Evolutionary conservation across 2,797 vertebrate species (phyloP), one percentile per base, ranked within the genome.

Genomic region (Poeciliopsis gracilis): DNA sequence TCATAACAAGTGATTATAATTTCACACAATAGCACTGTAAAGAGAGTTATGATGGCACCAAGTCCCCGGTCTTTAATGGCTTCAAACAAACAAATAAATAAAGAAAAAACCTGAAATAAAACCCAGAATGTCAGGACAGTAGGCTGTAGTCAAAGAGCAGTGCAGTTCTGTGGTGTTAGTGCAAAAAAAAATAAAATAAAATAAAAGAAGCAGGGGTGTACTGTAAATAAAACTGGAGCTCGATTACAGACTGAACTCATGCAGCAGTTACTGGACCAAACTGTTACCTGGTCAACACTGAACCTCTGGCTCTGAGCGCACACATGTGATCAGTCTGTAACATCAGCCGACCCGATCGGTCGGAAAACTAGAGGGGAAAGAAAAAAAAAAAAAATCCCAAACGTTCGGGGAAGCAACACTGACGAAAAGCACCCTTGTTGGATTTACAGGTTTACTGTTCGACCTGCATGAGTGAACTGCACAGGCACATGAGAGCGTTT

Each of bases 11-110:
- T 96, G 96, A 96, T 96, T 95, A 93, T 95, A 95, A 91, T 94
- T 95, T 95, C 96, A 97, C 96, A 97, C 93, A 96, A 96, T 95
- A 97, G 96, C 95, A 97, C 96, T 97, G 95, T 94, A 96, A 53
- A 96, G 92, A 95, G 92, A 95, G 95, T 91, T 88, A 95, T 95
- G 95, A 96, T 95, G 96, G 96, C 95, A 97, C 95, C 90, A 90
- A 95, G 95, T 96, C 96, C 95, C 96, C 96, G 95, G 92, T 96
- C 95, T 94, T 95, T 93, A 96, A 94, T 96, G 96, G 95, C 95
- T 96, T 95, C 92, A 94, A 95, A 95, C 91, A 89, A 78, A 90
- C 87, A 73, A 92, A 91, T 87, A 90, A 92, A 93, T 90, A 91
- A 89, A 87, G 79, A 61, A 25, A 82, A 81, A 79, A 57, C 25